A percentile compares a stretch with the other conserved stretches of the same genome.
Conservation (phyloP, 1,140 invertebrate genomes). For the Fragariocoptes setiger region DNA sequence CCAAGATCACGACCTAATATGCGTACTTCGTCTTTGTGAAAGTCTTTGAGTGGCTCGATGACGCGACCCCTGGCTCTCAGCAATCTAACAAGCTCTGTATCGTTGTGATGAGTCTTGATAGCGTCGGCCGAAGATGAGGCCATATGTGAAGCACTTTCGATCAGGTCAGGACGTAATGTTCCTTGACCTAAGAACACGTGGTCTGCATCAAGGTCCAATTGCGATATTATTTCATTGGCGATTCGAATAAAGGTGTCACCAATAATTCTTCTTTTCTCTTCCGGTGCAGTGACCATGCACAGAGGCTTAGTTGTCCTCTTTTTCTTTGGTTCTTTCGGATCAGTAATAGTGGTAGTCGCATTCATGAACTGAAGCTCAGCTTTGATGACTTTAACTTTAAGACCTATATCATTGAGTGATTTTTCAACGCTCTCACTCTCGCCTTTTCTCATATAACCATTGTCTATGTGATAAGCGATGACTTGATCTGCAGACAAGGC, state of each 20-base stretch:
- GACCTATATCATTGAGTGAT: constrained; percentile 47
- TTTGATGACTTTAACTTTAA: constrained; percentile 34
- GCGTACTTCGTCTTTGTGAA: constrained; percentile 91
- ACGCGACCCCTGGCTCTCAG: constrained; percentile 53
- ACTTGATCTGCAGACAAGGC: constrained; percentile 61
- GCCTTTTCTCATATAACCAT: constrained; percentile 90
- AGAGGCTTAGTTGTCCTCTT: constrained; percentile 50
- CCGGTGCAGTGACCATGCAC: constrained; percentile 52
- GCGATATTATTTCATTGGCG: constrained; percentile 43
- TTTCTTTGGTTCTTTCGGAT: constrained; percentile 23
- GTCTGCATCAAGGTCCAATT: constrained; percentile 47
- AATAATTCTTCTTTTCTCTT: constrained; percentile 93
- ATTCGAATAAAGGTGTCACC: constrained; percentile 56
- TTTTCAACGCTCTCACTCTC: constrained; percentile 62
- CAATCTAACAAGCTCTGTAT: constrained; percentile 69
- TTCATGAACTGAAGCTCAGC: constrained; percentile 22
- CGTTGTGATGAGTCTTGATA: constrained; percentile 99
- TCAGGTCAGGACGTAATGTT: constrained; percentile 80
- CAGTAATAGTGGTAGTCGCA: constrained; percentile 35
- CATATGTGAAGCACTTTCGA: constrained; percentile 69
- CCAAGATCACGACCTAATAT: constrained; percentile 50
- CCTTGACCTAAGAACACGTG: constrained; percentile 47
- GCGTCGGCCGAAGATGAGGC: constrained; percentile 54
- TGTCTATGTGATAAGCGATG: constrained; percentile 88
- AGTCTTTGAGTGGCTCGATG: constrained; percentile 89